Base-by-base conservation (phyloP, 1,140 invertebrate genomes). In the Neotoxoptera formosana region DNA sequence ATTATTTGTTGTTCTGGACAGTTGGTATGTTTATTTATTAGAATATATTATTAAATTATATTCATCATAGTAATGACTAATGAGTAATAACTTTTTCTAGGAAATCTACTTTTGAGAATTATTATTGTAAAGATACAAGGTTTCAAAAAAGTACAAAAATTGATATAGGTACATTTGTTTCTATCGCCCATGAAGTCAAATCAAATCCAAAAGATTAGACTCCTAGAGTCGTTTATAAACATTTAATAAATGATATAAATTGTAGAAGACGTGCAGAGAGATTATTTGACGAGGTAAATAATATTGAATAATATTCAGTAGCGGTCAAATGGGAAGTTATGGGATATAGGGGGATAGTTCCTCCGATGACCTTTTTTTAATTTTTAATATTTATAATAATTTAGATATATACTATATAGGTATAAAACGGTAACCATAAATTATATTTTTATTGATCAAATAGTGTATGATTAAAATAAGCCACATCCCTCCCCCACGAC, bases 141-240 rank as follows among this genome's bases (percentile, higher is more conserved):
- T 93, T 93, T 93, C 56, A 56, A 21, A 84, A 93, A 7, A n/a
- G 0, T 25, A 86, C n/a, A n/a, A n/a, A 84, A 84, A 86, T 93
- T 84, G 81, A 93, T 83, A 86, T 93, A 17, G 76, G 91, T 20
- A 34, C 20, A 86, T 25, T 93, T 23, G 81, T 86, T 53, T 14
- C 3, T 8, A 93, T 93, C n/a, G n/a, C n/a, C n/a, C n/a, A n/a
- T 20, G n/a, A 56, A 30, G 17, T 93, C 23, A 56, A 21, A 17
- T 93, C 91, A 86, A 84, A 93, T 56, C 91, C 91, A 9, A 53
- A 41, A 53, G 45, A 41, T 84, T 93, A 81, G 91, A 56, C 48
- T 86, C 23, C 91, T 84, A 7, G n/a, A 7, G 47, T 56, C n/a
- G 81, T 93, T 7, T 56, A 84, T 56, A 36, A 30, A 14, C 86